A percentile compares a stretch with the other conserved stretches of the same genome.
These are phyloP conservation scores for Pica pica DNA, from an alignment of 2,113 vertebrate genomes.

Conservation along the genomic window DNA sequence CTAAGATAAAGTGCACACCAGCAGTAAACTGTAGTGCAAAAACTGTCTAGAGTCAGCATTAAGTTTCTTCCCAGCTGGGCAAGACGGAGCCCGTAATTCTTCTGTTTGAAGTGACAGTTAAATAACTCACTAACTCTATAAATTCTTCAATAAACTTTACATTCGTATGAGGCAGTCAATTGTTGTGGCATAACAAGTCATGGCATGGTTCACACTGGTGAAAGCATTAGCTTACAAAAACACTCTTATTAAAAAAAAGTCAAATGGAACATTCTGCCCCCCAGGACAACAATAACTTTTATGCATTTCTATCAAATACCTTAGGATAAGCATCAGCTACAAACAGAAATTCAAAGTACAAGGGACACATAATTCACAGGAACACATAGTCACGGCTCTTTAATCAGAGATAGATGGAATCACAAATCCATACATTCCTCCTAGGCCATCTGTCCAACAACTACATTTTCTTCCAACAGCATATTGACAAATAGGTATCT, in stretches of 20 bases:
- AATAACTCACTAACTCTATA: slow-evolving; percentile 20
- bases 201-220: neutral
- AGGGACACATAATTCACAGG: neutral
- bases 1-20: neutral
- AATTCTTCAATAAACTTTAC: slow-evolving; percentile 11
- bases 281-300: neutral
- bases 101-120: slow-evolving; percentile 3
- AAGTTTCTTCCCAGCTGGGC: neutral
- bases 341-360: neutral
- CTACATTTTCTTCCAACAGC: neutral
- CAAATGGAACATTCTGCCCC: neutral
- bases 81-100: neutral
- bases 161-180: neutral
- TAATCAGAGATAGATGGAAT: neutral
- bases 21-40: neutral
- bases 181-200: neutral
- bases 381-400: neutral
- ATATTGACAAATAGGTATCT: neutral
- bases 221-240: neutral
- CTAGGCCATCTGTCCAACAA: neutral
- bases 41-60: neutral
- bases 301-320: neutral
- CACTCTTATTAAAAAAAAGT: neutral
- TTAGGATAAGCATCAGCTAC: neutral
- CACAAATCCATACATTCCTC: neutral